Base-by-base conservation (phyloP, 2,888 invertebrate species). In the Hololepta plana region DNA sequence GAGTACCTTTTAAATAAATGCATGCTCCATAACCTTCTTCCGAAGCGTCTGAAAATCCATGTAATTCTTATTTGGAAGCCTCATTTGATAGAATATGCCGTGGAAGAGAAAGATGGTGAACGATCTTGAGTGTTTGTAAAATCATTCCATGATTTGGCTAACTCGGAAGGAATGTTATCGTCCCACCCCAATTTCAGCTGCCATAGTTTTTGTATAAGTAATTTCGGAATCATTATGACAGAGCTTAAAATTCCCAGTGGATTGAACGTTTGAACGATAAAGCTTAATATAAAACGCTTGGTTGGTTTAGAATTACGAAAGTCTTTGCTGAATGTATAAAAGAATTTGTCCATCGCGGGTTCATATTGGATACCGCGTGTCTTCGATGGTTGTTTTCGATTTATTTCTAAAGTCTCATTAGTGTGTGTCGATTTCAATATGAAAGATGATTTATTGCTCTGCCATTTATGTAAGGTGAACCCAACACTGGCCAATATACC, bases 391-490 rank as follows among this genome's bases (percentile, higher is more conserved):
- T 20, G 20, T 3, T 20, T 4, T 20, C 20, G 20, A 10, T 20
- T 20, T 10, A 20, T 20, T 10, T 22, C 26, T 22, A 32, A 17
- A 13, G 19, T 12, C 4, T 19, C 14, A 26, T 29, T 23, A 2
- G 26, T 14, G 16, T 26, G 4, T 20, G 31, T 29, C 21, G 20
- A 10, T 6, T 33, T 13, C 4, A 24, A 26, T 11, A 32, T 7
- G n/a, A n/a, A n/a, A 2, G 26, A 26, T 11, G 14, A 1, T 4
- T 27, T 11, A 20, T 35, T 33, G n/a, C 25, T 27, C 3, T 26
- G 12, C 28, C 31, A 35, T 29, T 35, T 35, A 13, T 31, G 12
- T 6, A 33, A 20, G 4, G 20, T 3, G 4, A 23, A 4, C 10
- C 23, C 23, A 23, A 10, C 23, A 10, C 11, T 3, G 3, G n/a